phyloP scores from a whole-genome alignment of 2,888 invertebrate species.

The Acleris laterana region DNA sequence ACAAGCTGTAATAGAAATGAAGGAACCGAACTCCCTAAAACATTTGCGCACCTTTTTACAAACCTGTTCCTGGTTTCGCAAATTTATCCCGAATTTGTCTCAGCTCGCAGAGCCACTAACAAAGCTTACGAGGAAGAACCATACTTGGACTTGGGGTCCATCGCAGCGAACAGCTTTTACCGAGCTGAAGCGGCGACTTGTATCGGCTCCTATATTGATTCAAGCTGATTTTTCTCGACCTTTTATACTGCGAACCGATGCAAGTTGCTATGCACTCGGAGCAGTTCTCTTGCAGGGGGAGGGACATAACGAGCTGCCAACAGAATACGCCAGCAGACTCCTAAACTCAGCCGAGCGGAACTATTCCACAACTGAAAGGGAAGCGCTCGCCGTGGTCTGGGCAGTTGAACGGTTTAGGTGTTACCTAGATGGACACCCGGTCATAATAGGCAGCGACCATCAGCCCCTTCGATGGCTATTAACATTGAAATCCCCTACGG shows the following conservation, averaged over 20 bases:
- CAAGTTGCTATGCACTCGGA: not conserved
- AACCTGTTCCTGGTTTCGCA: conserved; percentile 3
- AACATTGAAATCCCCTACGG: not conserved
- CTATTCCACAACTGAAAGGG: conserved; percentile 1
- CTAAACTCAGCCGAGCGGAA: not conserved
- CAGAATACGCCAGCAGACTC: not conserved
- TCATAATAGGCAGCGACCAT: not conserved
- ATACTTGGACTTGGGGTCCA: not conserved
- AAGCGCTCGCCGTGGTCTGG: not conserved
- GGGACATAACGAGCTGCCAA: not conserved
- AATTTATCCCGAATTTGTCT: not conserved
- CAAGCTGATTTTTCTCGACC: not conserved
- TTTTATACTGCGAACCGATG: not conserved
- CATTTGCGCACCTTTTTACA: not conserved
- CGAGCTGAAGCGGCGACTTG: not conserved
- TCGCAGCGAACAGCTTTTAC: not conserved
- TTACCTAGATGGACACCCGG: not conserved
- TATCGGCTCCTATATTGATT: not conserved
- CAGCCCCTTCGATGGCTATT: not conserved
- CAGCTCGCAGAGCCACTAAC: not conserved
- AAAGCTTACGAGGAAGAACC: not conserved
- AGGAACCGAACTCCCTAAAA: not conserved
- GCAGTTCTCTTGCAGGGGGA: conserved; percentile 1
- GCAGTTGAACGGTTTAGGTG: not conserved
- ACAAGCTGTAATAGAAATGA: not conserved